phyloP scores from a whole-genome alignment of 2,888 invertebrate genomes.

The Nymphalis polychloros region DNA sequence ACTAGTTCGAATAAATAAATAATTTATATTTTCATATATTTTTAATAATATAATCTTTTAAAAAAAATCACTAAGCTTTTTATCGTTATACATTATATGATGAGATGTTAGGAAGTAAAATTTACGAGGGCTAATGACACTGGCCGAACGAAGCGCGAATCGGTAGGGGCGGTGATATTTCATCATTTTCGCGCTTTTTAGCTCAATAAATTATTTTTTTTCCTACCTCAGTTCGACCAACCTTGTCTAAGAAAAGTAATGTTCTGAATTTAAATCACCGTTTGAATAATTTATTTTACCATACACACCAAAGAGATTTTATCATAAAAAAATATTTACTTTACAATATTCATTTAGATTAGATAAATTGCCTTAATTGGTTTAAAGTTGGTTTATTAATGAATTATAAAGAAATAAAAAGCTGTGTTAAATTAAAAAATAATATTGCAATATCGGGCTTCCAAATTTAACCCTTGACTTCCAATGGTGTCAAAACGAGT shows the following conservation, averaged over 20 bases:
- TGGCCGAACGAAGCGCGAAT: conserved; percentile 55
- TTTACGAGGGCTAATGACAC: conserved; percentile 68
- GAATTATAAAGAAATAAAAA: background rate
- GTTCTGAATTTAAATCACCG: conserved; percentile 52
- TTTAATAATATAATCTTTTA: background rate
- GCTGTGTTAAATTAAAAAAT: conserved; percentile 2
- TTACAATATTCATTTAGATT: too few relatives aligned
- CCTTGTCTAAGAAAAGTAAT: conserved; percentile 41
- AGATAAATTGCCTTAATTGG: too few relatives aligned
- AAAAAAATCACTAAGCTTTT: background rate
- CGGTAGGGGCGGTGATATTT: conserved; percentile 63
- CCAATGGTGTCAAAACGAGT: conserved; percentile 36
- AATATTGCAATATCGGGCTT: conserved; percentile 13
- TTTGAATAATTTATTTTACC: conserved; percentile 5
- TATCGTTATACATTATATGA: background rate
- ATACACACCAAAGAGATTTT: background rate
- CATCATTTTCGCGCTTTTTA: conserved; percentile 69
- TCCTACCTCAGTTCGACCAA: conserved; percentile 39
- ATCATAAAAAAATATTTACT: background rate
- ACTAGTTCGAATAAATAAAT: too few relatives aligned
- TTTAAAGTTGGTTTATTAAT: background rate
- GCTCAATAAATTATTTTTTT: conserved; percentile 66
- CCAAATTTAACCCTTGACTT: conserved; percentile 46
- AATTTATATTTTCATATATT: too few relatives aligned
- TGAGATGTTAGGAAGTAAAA: conserved; percentile 42